These are phyloP conservation scores for Sterrhoptilus dennistouni DNA, from an alignment of 2,113 vertebrate species.

Conservation along the genomic window DNA sequence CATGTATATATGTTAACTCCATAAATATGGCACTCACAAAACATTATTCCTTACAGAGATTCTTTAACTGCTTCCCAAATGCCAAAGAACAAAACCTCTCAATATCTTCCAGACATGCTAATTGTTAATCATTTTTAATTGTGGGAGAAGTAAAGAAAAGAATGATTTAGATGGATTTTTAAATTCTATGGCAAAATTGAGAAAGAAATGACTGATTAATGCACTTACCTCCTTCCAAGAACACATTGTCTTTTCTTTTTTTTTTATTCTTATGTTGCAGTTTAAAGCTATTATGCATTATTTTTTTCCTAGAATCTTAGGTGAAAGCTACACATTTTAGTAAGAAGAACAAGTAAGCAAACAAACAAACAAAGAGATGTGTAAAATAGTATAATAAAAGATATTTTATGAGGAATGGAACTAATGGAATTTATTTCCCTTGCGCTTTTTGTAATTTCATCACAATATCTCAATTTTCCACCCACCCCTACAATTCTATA, in stretches of 20 bases:
- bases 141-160: neutral
- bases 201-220: neutral
- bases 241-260: accelerated
- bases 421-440: neutral
- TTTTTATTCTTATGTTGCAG: neutral
- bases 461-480: neutral
- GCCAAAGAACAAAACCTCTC: neutral
- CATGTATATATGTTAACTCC: neutral
- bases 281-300: neutral
- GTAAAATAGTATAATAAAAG: neutral
- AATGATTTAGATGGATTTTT: neutral
- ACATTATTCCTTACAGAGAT: neutral
- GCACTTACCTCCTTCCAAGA: neutral
- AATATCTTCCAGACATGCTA: accelerated
- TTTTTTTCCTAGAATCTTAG: neutral
- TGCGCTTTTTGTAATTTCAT: neutral
- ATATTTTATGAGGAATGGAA: neutral
- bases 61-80: neutral
- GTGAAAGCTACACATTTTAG: neutral
- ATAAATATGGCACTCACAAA: neutral
- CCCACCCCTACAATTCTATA: neutral
- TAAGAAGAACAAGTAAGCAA: neutral
- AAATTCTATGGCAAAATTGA: neutral
- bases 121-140: neutral
- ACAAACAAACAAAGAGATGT: neutral